These are phyloP conservation scores for Choristoneura rosaceana DNA, from an alignment of 2,888 invertebrate genomes.

Conservation along the genomic window DNA sequence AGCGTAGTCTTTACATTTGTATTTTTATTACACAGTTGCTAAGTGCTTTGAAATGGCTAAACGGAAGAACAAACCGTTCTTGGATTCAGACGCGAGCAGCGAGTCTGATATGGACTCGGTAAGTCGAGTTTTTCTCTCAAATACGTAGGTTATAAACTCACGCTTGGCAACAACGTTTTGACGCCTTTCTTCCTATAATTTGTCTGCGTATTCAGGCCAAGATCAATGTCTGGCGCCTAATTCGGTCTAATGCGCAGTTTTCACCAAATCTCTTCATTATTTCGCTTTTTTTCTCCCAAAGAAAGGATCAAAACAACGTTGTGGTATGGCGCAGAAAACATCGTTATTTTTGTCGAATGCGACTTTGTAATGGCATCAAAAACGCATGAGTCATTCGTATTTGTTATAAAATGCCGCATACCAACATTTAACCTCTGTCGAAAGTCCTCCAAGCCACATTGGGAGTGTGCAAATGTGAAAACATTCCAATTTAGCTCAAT, in stretches of 20 bases:
- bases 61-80: slow-evolving; percentile 92
- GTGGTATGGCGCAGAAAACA: slow-evolving; percentile 39
- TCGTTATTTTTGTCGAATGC: slow-evolving; percentile 49
- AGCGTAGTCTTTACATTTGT: slow-evolving; percentile 47
- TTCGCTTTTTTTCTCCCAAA: slow-evolving; percentile 23
- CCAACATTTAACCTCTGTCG: slow-evolving; percentile 34
- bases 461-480: slow-evolving; percentile 6
- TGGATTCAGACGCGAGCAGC: slow-evolving; percentile 94
- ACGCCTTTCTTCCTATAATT: slow-evolving; percentile 71
- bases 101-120: slow-evolving; percentile 94
- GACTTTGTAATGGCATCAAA: slow-evolving; percentile 50
- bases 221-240: slow-evolving; percentile 70
- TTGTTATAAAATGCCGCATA: slow-evolving; percentile 43
- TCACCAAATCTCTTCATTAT: slow-evolving; percentile 41
- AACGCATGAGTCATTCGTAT: slow-evolving; percentile 49
- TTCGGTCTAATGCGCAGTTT: slow-evolving; percentile 61
- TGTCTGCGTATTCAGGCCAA: slow-evolving; percentile 76
- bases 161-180: slow-evolving; percentile 56
- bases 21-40: slow-evolving; percentile 51
- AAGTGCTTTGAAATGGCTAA: slow-evolving; percentile 88
- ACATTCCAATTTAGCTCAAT: slow-evolving; percentile 13
- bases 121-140: slow-evolving; percentile 73
- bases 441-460: slow-evolving; percentile 21
- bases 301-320: slow-evolving; percentile 34
- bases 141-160: slow-evolving; percentile 64